Base-by-base conservation (phyloP, 2,888 invertebrate species). In the Melolontha melolontha region DNA sequence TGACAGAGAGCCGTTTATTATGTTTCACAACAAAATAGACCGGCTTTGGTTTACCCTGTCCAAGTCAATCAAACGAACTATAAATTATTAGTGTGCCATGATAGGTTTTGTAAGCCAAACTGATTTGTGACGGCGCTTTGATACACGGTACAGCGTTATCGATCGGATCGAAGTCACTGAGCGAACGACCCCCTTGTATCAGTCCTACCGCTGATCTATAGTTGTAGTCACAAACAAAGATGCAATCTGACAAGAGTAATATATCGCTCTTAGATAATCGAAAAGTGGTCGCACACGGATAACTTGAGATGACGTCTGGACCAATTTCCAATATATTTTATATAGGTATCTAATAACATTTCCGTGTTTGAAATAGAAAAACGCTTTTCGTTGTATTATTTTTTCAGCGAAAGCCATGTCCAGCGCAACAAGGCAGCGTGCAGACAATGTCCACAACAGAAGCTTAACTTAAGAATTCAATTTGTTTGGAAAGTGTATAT, bases 71-170 rank as follows among this genome's bases (percentile, higher is more conserved):
- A 63, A 63, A 67, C 63, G 51, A 52, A 54, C 54, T 44, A 63
- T 64, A 63, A 67, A 63, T 67, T 67, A 67, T 67, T 67, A 51
- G 67, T 54, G 52, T 42, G 64, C 52, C 52, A 34, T 64, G 65
- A 66, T 66, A 55, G 66, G 63, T 68, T 70, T 68, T 66, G 62
- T 64, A 57, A 66, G 62, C 64, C 64, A 42, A 62, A 62, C 51
- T 69, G 71, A 71, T 71, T 68, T 69, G 71, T 70, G 69, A 64
- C 69, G 69, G 59, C 64, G 52, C 59, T 71, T 69, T 69, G 70
- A 71, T 66, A 47, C 70, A 59, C 27, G 34, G 34, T 34, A 34
- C 34, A 22, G 34, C 11, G 16, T 42, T 66, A 71, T 71, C 68
- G 70, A 71, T 69, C 66, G 44, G 34, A 52, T 57, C 22, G 22